Evolutionary conservation across 2,113 vertebrate species (phyloP), one percentile per base, ranked within the genome.

Genomic region (Tetrao urogallus): DNA sequence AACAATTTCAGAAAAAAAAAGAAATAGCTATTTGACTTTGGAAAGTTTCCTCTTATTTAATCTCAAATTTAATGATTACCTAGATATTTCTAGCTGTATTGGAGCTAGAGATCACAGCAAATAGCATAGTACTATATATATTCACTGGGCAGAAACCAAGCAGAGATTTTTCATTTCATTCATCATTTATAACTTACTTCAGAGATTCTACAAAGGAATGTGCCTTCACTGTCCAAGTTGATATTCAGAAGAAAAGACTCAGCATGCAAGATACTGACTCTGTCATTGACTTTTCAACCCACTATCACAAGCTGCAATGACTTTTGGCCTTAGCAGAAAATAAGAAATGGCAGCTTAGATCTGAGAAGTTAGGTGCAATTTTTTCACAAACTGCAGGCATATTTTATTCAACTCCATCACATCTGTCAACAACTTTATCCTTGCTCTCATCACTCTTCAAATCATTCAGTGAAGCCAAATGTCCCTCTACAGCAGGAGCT

Each of bases 161-260:
- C 4, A 22, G 28, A 28, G 8, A 6, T 30, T 43, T 77, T 67
- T 38, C 1, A 2, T 40, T 86, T 65, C 6, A 54, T 65, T 84
- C 13, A 13, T 69, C 3, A 22, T 79, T 93, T 58, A 52, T 10
- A 57, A 2, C 24, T 76, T 58, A 12, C 13, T 50, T 57, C 36
- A 69, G 30, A 73, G 52, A 85, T 58, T 84, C 36, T 36, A 73
- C 20, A 63, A 69, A 79, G 32, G 78, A 78, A 75, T 0, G 0
- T 38, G 11, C 8, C 69, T 42, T 48, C 24, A 7, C 12, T 2
- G 1, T 57, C 22, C 1, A 0, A 36, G 15, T 20, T 81, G 22
- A 48, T 86, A 65, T 28, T 48, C 36, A 72, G 52, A 67, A 87
- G 3, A 65, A 14, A 17, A 69, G 21, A 1, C 5, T 74, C 34